A percentile compares a stretch with the other conserved stretches of the same genome.
These are phyloP conservation scores for Drosophila simulans DNA, from an alignment of 1,140 invertebrate genomes.

Conservation along the genomic window DNA sequence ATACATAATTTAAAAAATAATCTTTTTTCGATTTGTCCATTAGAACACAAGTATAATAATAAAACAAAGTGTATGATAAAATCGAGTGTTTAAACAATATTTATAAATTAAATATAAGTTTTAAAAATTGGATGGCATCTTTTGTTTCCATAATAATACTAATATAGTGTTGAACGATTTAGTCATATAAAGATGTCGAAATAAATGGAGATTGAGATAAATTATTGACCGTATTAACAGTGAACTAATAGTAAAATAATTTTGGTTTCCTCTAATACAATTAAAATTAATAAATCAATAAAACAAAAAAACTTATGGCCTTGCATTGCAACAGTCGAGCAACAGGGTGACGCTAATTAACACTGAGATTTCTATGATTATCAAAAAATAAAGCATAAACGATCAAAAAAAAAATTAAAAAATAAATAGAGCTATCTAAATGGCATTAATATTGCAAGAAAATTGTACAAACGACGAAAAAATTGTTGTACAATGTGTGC, in stretches of 20 bases:
- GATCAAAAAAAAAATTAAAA: too few relatives aligned
- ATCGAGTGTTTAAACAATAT: background rate
- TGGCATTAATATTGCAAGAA: background rate
- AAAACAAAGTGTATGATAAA: background rate
- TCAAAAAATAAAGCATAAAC: too few relatives aligned
- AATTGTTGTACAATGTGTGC: background rate
- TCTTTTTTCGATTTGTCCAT: background rate
- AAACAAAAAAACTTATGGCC: background rate
- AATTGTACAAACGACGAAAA: background rate
- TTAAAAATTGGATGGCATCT: too few relatives aligned
- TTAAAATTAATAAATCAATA: background rate
- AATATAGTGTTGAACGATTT: too few relatives aligned
- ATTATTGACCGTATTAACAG: too few relatives aligned
- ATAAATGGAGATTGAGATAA: too few relatives aligned
- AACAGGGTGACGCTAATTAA: slow-evolving; percentile 23
- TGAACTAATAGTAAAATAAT: too few relatives aligned
- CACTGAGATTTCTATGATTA: too few relatives aligned
- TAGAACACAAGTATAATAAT: background rate
- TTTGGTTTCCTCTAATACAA: too few relatives aligned
- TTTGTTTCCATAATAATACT: too few relatives aligned
- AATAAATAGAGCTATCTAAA: background rate
- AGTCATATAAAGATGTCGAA: too few relatives aligned
- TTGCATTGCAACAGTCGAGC: slow-evolving; percentile 51
- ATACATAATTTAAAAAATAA: background rate
- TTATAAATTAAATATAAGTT: too few relatives aligned